Conservation (phyloP, 2,797 vertebrate species). For the Acanthurus leucopareius region DNA sequence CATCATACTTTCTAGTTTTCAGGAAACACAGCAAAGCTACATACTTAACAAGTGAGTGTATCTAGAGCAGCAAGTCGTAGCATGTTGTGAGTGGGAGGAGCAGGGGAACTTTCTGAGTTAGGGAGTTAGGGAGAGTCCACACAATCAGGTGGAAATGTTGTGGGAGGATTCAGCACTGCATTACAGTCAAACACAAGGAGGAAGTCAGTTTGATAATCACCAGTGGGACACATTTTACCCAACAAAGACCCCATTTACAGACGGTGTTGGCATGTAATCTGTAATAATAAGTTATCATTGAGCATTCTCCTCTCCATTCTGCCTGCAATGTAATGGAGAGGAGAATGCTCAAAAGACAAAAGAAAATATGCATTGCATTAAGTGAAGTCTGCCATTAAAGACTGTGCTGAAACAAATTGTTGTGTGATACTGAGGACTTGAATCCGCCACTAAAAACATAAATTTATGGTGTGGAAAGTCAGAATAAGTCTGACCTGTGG, state of each 20-base stretch:
- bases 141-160: background rate
- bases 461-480: background rate
- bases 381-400: background rate
- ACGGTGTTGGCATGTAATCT: background rate
- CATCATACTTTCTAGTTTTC: too few relatives aligned
- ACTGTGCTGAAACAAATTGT: background rate
- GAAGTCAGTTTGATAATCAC: too few relatives aligned
- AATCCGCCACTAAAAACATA: too few relatives aligned
- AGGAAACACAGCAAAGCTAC: too few relatives aligned
- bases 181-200: too few relatives aligned
- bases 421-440: background rate
- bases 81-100: too few relatives aligned
- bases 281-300: background rate
- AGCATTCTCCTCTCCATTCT: background rate
- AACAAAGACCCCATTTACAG: too few relatives aligned
- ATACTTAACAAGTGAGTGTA: too few relatives aligned
- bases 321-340: background rate
- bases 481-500: background rate
- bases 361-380: background rate
- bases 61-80: too few relatives aligned
- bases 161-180: too few relatives aligned
- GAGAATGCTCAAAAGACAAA: background rate
- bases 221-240: too few relatives aligned
- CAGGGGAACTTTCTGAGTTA: too few relatives aligned
- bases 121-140: background rate